These are phyloP conservation scores for Nansenia antarctica DNA, from an alignment of 2,113 vertebrate species.

Conservation along the genomic window DNA sequence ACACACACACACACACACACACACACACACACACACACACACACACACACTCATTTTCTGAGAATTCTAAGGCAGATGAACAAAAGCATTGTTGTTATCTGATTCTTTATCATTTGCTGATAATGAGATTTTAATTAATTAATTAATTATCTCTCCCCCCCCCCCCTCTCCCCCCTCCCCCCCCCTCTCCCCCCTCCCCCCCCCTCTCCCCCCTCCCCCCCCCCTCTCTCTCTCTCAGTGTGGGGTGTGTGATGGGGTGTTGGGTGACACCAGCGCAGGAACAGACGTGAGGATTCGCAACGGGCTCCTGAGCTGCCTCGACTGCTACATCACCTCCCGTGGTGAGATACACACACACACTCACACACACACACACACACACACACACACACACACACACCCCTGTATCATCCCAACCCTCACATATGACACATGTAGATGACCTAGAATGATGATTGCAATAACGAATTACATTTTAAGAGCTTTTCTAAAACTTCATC, in stretches of 20 bases:
- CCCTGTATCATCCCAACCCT: not conserved
- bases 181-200: not conserved
- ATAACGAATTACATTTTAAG: too few species aligned
- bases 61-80: too few species aligned
- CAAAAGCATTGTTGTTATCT: too few species aligned
- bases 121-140: too few species aligned
- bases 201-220: not conserved
- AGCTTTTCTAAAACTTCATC: too few species aligned
- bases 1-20: not conserved
- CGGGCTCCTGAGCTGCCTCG: slow-evolving; percentile 90
- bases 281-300: slow-evolving; percentile 95
- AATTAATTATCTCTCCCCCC: not conserved
- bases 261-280: slow-evolving; percentile 87
- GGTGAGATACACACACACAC: slow-evolving; percentile 75
- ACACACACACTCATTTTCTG: not conserved
- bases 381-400: slow-evolving; percentile 7
- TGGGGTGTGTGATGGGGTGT: slow-evolving; percentile 88
- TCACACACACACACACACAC: not conserved
- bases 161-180: not conserved
- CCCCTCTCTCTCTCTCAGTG: slow-evolving; percentile 73
- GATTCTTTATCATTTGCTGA: too few species aligned
- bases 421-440: too few species aligned
- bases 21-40: not conserved
- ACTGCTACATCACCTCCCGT: slow-evolving; percentile 90
- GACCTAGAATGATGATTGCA: not conserved